A percentile compares a stretch with the other conserved stretches of the same genome.
These are phyloP conservation scores for Cladopsammia gracilis DNA, from an alignment of 64 coral and sea anemone genomes.

Conservation along the genomic window DNA sequence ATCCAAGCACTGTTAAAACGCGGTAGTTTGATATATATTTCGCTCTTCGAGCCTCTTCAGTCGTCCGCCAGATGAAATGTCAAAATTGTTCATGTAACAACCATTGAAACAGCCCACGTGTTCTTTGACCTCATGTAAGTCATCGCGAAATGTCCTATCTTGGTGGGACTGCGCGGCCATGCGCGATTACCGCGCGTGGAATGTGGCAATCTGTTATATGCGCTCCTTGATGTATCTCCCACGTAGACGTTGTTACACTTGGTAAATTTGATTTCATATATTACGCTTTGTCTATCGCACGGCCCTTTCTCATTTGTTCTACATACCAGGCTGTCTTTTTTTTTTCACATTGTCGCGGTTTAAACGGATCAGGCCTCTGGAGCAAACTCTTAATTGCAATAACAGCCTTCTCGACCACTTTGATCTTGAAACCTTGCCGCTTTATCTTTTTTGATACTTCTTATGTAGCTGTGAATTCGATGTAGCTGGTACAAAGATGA, in stretches of 20 bases:
- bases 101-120: too few species aligned
- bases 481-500: constrained; percentile 51
- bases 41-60: too few species aligned
- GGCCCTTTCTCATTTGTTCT: constrained; percentile 27
- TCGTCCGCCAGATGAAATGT: too few species aligned
- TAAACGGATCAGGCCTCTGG: constrained; percentile 23
- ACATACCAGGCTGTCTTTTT: constrained; percentile 49
- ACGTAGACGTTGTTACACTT: constrained; percentile 32
- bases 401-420: constrained; percentile 47
- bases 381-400: constrained; percentile 16
- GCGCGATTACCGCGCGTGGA: too few species aligned
- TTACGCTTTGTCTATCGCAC: constrained; percentile 14
- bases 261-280: constrained; percentile 44
- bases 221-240: constrained; percentile 53
- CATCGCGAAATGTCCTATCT: too few species aligned
- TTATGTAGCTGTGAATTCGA: constrained; percentile 12
- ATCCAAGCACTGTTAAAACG: too few species aligned
- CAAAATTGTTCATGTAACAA: too few species aligned
- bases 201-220: background rate
- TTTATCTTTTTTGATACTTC: constrained; percentile 24
- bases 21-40: too few species aligned
- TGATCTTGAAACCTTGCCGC: constrained; percentile 16
- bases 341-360: background rate
- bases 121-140: too few species aligned
- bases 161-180: too few species aligned